A percentile compares a stretch with the other conserved stretches of the same genome.
Conservation (phyloP, 2,113 vertebrate genomes). For the Mus musculus region GRCm39 chr3:140647001-140647500, state of each 20-base stretch:
- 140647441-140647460: background rate
- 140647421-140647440: background rate
- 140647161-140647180: background rate
- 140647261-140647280: background rate
- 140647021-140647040: background rate
- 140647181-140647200: background rate
- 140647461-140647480: background rate
- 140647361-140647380: background rate
- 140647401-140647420: background rate
- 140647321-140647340: background rate
- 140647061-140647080: background rate
- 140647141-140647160: background rate
- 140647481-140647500: background rate
- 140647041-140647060: background rate
- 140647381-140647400: background rate
- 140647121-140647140: background rate
- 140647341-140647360: constrained; percentile 9
- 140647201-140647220: background rate
- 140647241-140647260: background rate
- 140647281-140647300: background rate
- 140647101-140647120: background rate
- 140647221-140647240: background rate
- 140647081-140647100: background rate
- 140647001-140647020: background rate
- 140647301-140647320: background rate